Conservation (phyloP, 2,113 vertebrate species). For the Aphyosemion australe region DNA sequence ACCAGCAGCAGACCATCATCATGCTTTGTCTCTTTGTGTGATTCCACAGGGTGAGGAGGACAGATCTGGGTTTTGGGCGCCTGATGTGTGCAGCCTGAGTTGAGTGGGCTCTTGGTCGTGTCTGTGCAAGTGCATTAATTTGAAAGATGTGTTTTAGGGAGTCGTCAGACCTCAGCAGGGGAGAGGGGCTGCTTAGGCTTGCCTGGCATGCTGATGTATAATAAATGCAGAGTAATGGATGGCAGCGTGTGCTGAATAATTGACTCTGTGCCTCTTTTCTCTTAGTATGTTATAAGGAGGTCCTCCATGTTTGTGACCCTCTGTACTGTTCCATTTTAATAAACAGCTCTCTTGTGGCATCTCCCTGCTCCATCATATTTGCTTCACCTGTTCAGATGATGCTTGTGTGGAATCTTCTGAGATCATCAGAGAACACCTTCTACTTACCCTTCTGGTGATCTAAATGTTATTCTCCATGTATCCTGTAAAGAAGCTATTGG, state of each 20-base stretch:
- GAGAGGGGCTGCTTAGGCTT: slow-evolving; percentile 46
- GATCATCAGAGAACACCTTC: slow-evolving; percentile 13
- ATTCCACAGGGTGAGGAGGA: not conserved
- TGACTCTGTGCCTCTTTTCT: slow-evolving; percentile 57
- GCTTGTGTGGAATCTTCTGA: slow-evolving; percentile 1
- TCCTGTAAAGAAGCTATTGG: not conserved
- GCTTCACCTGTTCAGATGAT: not conserved
- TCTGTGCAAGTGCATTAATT: slow-evolving; percentile 28
- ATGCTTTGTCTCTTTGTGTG: slow-evolving; percentile 19
- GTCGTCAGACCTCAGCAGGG: slow-evolving; percentile 23
- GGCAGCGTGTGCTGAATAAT: slow-evolving; percentile 77
- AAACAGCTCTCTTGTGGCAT: slow-evolving; percentile 4
- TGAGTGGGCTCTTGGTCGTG: slow-evolving; percentile 6
- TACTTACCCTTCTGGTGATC: too few species aligned
- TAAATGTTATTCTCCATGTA: not conserved
- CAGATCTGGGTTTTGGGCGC: slow-evolving; percentile 15
- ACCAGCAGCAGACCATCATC: slow-evolving; percentile 30
- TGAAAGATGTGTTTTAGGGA: slow-evolving; percentile 41
- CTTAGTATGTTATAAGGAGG: slow-evolving; percentile 12
- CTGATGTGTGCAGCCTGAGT: slow-evolving; percentile 1
- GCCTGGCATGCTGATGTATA: slow-evolving; percentile 71
- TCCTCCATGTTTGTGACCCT: slow-evolving; percentile 11
- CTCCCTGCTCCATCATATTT: slow-evolving; percentile 8
- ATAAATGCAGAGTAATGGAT: slow-evolving; percentile 80
- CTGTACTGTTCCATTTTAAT: slow-evolving; percentile 15